Evolutionary conservation across 2,113 vertebrate genomes (phyloP).

Genomic region (Girardinichthys multiradiatus): DNA sequence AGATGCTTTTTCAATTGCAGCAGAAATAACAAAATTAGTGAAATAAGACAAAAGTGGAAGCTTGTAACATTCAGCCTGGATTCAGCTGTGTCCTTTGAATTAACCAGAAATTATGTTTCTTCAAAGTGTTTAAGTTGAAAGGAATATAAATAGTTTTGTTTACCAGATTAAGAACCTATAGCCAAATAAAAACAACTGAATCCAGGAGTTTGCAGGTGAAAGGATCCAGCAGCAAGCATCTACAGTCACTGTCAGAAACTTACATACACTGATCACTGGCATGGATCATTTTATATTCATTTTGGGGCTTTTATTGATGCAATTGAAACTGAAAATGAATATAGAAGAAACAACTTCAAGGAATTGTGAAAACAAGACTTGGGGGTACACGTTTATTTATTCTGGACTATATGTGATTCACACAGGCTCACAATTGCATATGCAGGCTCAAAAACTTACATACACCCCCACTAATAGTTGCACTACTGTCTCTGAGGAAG

Average conservation of each 20-base stretch:
- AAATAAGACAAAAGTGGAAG: conserved; percentile 94
- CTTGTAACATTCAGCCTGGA: conserved; percentile 71
- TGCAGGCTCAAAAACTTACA: background rate
- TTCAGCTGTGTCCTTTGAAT: conserved; percentile 71
- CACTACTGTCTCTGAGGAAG: background rate
- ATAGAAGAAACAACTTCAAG: too few species aligned
- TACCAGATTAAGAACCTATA: conserved; percentile 47
- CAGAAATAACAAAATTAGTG: conserved; percentile 83
- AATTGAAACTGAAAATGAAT: background rate
- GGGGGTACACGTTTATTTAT: background rate
- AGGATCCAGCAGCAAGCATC: conserved; percentile 91
- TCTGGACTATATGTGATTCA: background rate
- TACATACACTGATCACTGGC: background rate
- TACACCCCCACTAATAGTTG: background rate
- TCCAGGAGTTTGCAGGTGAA: conserved; percentile 91
- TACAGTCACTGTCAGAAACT: background rate
- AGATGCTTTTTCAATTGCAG: conserved; percentile 88
- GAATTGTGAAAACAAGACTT: too few species aligned
- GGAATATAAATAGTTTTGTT: conserved; percentile 62
- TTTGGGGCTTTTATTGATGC: conserved; percentile 32
- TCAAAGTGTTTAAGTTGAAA: conserved; percentile 28
- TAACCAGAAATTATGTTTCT: conserved; percentile 31
- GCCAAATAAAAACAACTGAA: conserved; percentile 78
- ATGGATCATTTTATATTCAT: background rate
- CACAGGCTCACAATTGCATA: background rate